Evolutionary conservation across 2,113 vertebrate genomes (phyloP).

Genomic region (Willisornis vidua): DNA sequence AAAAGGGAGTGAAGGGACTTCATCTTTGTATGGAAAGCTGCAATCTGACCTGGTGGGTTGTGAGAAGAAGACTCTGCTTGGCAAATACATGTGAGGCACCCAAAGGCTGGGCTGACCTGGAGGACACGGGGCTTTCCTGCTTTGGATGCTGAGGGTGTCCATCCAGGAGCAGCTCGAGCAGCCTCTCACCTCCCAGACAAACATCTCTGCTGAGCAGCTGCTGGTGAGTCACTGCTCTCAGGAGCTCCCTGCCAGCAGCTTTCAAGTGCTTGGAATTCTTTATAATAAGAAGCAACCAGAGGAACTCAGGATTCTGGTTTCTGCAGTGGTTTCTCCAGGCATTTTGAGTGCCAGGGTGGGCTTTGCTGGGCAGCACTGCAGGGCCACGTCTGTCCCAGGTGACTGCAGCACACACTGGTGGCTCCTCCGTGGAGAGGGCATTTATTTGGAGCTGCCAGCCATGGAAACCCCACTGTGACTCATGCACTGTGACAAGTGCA

Average conservation of each 20-base stretch:
- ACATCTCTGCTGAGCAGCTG: not conserved
- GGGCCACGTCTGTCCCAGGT: not conserved
- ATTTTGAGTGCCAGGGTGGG: not conserved
- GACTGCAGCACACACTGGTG: not conserved
- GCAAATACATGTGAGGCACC: not conserved
- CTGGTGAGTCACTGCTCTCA: not conserved
- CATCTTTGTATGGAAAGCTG: not conserved
- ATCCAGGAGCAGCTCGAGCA: not conserved
- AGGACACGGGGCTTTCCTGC: rapidly evolving
- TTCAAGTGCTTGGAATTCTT: not conserved
- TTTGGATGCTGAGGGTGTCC: not conserved
- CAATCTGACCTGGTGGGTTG: not conserved
- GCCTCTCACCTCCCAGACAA: not conserved
- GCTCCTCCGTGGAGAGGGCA: not conserved
- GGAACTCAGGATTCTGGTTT: not conserved
- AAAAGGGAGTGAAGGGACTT: not conserved
- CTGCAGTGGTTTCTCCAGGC: not conserved
- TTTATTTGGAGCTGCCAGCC: not conserved
- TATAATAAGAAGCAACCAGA: not conserved
- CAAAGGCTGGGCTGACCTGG: rapidly evolving
- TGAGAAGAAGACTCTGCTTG: not conserved
- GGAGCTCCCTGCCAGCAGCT: not conserved
- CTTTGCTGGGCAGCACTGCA: too few relatives aligned
- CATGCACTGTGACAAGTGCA: not conserved
- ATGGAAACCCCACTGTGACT: not conserved